phyloP scores from a whole-genome alignment of 2,797 vertebrate genomes.

The Hydrophis major region DNA sequence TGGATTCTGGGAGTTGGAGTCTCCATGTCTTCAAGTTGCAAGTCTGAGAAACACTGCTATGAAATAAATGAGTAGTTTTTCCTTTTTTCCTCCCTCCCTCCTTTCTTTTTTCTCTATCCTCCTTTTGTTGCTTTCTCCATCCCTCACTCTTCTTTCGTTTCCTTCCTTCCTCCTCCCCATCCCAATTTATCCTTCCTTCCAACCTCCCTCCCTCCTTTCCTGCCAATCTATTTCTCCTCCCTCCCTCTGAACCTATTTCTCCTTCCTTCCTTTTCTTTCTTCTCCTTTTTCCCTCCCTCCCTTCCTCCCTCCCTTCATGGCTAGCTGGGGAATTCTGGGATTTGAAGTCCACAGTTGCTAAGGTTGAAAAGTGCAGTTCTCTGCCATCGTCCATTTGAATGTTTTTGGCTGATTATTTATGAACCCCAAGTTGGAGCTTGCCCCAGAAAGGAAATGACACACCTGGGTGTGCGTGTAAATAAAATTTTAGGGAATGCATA shows the following conservation, averaged over 20 bases:
- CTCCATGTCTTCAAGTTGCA: background rate
- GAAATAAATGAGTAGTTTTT: background rate
- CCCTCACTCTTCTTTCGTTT: too few species aligned
- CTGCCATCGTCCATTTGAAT: background rate
- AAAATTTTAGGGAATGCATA: background rate
- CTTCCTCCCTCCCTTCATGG: too few species aligned
- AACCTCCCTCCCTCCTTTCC: too few species aligned
- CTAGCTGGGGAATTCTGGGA: too few species aligned
- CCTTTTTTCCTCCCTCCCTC: background rate
- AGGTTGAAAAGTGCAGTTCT: background rate
- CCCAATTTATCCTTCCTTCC: too few species aligned
- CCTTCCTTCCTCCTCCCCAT: too few species aligned
- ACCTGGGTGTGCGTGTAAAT: background rate
- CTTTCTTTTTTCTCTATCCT: background rate
- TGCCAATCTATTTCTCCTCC: too few species aligned
- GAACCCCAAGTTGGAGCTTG: background rate
- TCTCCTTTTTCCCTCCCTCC: too few species aligned
- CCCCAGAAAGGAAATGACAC: background rate
- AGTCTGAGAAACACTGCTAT: background rate
- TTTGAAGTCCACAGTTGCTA: background rate
- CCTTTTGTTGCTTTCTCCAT: too few species aligned
- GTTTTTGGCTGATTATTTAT: background rate
- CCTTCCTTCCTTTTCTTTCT: background rate
- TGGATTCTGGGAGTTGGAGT: background rate
- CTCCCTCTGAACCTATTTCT: background rate